These are phyloP conservation scores for Drosophila suboccidentalis DNA, from an alignment of 2,888 invertebrate species.

Conservation along the genomic window DNA sequence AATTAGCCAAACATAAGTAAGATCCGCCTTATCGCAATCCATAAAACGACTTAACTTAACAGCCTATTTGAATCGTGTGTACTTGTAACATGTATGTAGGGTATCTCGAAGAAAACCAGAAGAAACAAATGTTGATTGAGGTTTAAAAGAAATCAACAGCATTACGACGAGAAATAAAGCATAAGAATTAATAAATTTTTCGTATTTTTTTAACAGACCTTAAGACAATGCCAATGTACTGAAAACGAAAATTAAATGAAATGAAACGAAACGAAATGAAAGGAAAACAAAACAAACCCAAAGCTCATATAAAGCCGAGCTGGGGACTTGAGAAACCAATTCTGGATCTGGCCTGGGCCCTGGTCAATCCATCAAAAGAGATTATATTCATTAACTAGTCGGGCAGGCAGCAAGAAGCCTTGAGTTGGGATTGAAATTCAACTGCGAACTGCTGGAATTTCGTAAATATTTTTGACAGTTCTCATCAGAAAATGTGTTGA, in stretches of 20 bases:
- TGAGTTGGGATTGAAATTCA: constrained; percentile 15
- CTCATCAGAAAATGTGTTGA: constrained; percentile 78
- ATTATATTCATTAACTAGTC: constrained; percentile 79
- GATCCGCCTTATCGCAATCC: constrained; percentile 25
- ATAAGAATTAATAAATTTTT: constrained; percentile 75
- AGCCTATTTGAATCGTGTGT: background rate
- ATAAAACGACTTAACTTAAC: constrained; percentile 13
- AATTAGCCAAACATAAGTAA: constrained; percentile 7
- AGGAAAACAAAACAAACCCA: constrained; percentile 54
- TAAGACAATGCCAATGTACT: constrained; percentile 55
- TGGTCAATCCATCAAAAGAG: constrained; percentile 80
- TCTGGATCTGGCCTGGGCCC: constrained; percentile 35
- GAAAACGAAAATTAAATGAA: constrained; percentile 40
- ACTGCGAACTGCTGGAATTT: constrained; percentile 63
- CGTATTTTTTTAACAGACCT: constrained; percentile 56
- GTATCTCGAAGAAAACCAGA: constrained; percentile 39
- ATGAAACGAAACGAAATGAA: constrained; percentile 60
- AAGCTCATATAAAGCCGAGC: constrained; percentile 53
- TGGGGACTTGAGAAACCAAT: constrained; percentile 9
- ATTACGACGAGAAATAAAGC: constrained; percentile 62
- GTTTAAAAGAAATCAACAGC: constrained; percentile 64
- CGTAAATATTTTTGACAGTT: constrained; percentile 76
- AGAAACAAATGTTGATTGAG: constrained; percentile 44
- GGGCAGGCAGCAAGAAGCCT: constrained; percentile 26
- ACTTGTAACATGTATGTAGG: constrained; percentile 21